Evolutionary conservation across 2,113 vertebrate genomes (phyloP), one percentile per base, ranked within the genome.

Genomic region (Caracal caracal): DNA sequence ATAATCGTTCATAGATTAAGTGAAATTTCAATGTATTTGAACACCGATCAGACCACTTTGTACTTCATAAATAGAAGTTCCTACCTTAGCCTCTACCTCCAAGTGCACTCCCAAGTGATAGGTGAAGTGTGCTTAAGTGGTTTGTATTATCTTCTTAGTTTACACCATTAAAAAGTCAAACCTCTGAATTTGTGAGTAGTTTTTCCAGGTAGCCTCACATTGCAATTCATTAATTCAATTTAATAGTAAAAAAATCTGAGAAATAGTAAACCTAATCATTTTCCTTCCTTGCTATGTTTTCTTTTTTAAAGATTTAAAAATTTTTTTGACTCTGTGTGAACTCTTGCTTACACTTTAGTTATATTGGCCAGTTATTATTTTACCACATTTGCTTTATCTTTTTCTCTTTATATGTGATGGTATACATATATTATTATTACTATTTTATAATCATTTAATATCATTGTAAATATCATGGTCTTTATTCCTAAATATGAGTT

Each of bases 61-160:
- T 63, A 83, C 70, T 94, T 95, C n/a, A 40, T 91, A 90, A 96
- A 88, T 22, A 90, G 47, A 96, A 89, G 82, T 88, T 90, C 90
- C 81, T 88, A 73, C 76, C 22, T 86, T 65, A 88, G 65, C 70
- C 10, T 87, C 10, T 63, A 85, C 30, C 26, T 88, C 85, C 63
- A 79, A 73, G 9, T 94, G 51, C 37, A 65, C 76, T 95, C n/a
- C 35, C 13, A 89, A 79, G 70, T 53, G 96, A 47, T 84, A 93
- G 68, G 75, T 92, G 65, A 94, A 56, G 53, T 87, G 26, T 92
- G 40, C 22, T 78, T 93, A 66, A n/a, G 3, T 75, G 37, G 17
- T 86, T 98, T 94, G 2, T 91, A 30, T 84, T 47, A 73, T 93
- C 47, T 63, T 97, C 93, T 94, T 83, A 65, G 75, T 97, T 95